Evolutionary conservation across 1,140 invertebrate species (phyloP).

Genomic region (Drosophila kanapiae): DNA sequence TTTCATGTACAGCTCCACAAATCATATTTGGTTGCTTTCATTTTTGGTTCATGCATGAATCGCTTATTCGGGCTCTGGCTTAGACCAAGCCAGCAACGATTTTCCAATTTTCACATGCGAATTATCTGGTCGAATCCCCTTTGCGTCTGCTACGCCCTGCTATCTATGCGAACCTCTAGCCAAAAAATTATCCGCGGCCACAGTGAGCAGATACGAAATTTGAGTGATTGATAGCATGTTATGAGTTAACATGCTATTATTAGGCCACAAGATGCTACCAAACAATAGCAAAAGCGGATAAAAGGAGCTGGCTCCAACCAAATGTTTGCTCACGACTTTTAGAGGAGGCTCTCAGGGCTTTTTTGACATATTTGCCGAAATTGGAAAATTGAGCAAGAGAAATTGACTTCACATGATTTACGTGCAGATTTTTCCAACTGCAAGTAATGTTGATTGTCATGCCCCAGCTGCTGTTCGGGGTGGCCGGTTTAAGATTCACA

Average conservation of each 20-base stretch:
- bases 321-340: slow-evolving; percentile 79
- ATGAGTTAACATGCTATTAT: slow-evolving; percentile 83
- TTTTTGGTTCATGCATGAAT: slow-evolving; percentile 64
- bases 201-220: slow-evolving; percentile 55
- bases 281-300: slow-evolving; percentile 31
- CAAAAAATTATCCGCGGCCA: slow-evolving; percentile 37
- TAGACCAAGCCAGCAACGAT: slow-evolving; percentile 41
- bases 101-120: slow-evolving; percentile 82
- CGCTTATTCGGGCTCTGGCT: slow-evolving; percentile 19
- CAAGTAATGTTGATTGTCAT: slow-evolving; percentile 65
- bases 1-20: slow-evolving; percentile 29
- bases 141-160: not conserved
- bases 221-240: slow-evolving; percentile 82
- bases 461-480: slow-evolving; percentile 52
- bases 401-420: slow-evolving; percentile 84
- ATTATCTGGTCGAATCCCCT: slow-evolving; percentile 49
- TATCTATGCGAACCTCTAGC: slow-evolving; percentile 10
- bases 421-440: slow-evolving; percentile 63
- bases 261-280: slow-evolving; percentile 77
- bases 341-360: slow-evolving; percentile 38
- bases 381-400: slow-evolving; percentile 77
- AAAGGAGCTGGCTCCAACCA: slow-evolving; percentile 45
- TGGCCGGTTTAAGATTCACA: slow-evolving; percentile 37
- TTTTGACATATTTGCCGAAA: slow-evolving; percentile 81
- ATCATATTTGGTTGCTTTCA: slow-evolving; percentile 36